Evolutionary conservation across 2,797 vertebrate genomes (phyloP).

Genomic region (Tapera naevia): DNA sequence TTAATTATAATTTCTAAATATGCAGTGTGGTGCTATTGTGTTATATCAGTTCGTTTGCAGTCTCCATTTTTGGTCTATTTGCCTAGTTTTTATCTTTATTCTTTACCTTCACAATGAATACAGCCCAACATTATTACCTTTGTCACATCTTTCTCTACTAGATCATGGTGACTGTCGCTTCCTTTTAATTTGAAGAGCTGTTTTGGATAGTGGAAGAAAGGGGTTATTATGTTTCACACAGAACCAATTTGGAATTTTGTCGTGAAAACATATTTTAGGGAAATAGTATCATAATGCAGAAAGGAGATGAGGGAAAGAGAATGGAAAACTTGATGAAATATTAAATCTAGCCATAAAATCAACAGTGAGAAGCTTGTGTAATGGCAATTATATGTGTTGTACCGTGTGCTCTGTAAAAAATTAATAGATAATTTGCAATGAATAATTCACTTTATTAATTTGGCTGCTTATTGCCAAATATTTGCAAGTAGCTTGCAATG

Average conservation of each 20-base stretch:
- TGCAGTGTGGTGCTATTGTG: neutral
- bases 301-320: neutral
- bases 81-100: neutral
- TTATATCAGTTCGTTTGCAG: neutral
- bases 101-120: neutral
- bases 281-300: neutral
- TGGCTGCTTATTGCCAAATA: neutral
- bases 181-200: neutral
- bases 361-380: neutral
- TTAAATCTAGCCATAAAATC: neutral
- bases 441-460: conserved; percentile 38
- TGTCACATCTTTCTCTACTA: neutral
- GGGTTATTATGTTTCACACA: neutral
- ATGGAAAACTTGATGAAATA: neutral
- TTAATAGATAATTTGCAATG: conserved; percentile 14
- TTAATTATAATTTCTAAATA: neutral
- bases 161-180: neutral
- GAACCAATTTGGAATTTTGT: neutral
- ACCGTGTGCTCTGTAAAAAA: neutral
- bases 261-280: neutral
- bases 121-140: neutral
- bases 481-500: neutral
- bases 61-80: neutral
- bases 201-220: neutral
- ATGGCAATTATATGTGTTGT: neutral